Percentiles rank a stretch among this genome's conserved stretches.
phyloP scores from a whole-genome alignment of 2,888 invertebrate species.

The Ectemnius continuus region DNA sequence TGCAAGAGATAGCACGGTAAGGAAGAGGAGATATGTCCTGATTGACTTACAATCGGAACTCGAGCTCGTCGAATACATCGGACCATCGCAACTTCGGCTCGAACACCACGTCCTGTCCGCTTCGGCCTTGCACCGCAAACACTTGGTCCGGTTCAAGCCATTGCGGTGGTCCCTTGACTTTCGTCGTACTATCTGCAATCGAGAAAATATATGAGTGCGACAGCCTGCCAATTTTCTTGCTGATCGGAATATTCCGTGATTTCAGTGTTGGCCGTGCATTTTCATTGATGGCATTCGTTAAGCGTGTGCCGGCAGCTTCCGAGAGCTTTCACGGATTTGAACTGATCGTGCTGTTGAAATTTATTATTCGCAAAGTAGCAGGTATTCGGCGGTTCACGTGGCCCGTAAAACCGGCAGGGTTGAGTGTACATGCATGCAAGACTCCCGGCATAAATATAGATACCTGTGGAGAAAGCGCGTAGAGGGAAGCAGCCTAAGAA shows the following conservation, averaged over 20 bases:
- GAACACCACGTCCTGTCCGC: conserved; percentile 68
- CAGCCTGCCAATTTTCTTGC: too few relatives aligned
- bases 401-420: conserved; percentile 31
- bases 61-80: conserved; percentile 63
- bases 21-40: too few relatives aligned
- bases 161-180: conserved; percentile 62
- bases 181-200: conserved; percentile 60
- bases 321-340: neutral
- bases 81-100: conserved; percentile 66
- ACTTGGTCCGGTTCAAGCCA: conserved; percentile 70
- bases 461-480: conserved; percentile 39
- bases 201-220: conserved; percentile 20
- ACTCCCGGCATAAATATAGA: conserved; percentile 54
- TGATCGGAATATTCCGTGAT: neutral
- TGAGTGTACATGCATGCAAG: conserved; percentile 38
- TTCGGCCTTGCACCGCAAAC: conserved; percentile 61
- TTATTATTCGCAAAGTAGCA: conserved; percentile 43
- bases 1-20: too few relatives aligned
- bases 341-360: conserved; percentile 30
- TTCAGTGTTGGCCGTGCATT: neutral
- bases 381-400: conserved; percentile 52
- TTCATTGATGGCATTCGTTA: neutral
- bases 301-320: neutral
- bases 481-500: conserved; percentile 38
- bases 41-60: conserved; percentile 71